phyloP scores from a whole-genome alignment of 1,140 invertebrate species.

The Aleiodes sp. region DNA sequence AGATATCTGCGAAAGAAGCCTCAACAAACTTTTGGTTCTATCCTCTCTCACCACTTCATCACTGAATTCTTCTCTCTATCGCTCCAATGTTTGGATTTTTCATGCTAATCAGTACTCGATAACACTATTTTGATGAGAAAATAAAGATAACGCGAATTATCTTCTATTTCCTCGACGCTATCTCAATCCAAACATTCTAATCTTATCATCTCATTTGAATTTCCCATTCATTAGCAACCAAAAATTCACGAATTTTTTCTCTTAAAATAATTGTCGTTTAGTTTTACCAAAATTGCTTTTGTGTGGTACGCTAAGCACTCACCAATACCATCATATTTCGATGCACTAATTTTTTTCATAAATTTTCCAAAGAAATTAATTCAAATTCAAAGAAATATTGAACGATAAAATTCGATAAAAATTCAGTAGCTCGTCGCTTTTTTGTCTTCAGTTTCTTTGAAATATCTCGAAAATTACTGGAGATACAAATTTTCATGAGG shows the following conservation, averaged over 20 bases:
- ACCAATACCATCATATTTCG: neutral
- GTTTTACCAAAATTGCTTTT: conserved; percentile 4
- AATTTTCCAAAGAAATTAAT: neutral
- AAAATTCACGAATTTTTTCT: neutral
- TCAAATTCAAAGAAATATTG: too few species aligned
- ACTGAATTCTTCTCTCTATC: too few species aligned
- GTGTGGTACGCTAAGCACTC: neutral
- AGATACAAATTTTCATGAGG: too few species aligned
- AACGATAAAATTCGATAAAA: too few species aligned
- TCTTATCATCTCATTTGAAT: conserved; percentile 1
- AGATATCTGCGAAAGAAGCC: too few species aligned
- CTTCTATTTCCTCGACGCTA: neutral
- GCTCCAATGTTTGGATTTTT: too few species aligned
- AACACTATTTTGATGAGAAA: neutral
- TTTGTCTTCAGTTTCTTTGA: too few species aligned
- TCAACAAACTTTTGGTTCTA: too few species aligned
- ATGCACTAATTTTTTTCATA: neutral
- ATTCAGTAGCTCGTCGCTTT: too few species aligned
- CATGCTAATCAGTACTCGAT: too few species aligned
- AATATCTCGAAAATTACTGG: too few species aligned
- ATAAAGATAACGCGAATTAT: neutral
- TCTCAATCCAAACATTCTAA: neutral
- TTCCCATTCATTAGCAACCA: neutral
- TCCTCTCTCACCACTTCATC: too few species aligned
- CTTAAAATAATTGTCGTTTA: neutral